Base-by-base conservation (phyloP, 2,888 invertebrate species). In the Parnassius glacialis region DNA sequence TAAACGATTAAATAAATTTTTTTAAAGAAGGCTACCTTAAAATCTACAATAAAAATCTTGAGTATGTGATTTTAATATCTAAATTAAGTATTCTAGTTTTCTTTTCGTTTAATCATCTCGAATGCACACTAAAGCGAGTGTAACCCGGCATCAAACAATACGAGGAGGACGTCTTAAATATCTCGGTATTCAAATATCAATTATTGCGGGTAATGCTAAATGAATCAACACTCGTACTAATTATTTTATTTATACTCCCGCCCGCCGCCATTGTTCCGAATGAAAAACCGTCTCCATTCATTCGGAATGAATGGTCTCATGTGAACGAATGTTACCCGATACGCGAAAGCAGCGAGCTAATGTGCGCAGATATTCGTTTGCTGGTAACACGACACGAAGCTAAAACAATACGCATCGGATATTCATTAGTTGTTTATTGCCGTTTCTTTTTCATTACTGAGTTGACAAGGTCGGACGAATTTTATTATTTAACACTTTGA, bases 211-310 rank as follows among this genome's bases (percentile, higher is more conserved):
- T 82, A 80, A 81, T 74, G 70, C 68, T 83, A 82, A 83, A 80
- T 80, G 80, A 76, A 71, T 81, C 83, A 84, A 85, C 88, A 85
- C 87, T 81, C 82, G 74, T 77, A 87, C 87, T 87, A 89, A 89
- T 88, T 88, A 87, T 87, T 85, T 80, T 81, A 81, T 85, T 82
- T 82, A 71, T 69, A 13, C 57, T 48, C 48, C 62, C 62, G 57
- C 69, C 65, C 59, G 67, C 68, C 66, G 67, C 66, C 76, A 74
- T 78, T 76, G 74, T 75, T 70, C 69, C 64, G 54, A 61, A 65
- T 73, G 68, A 74, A 75, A 61, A 65, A 57, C 64, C 62, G 63
- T 64, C 65, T 68, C 64, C 66, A 66, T 70, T 72, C 73, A 70
- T 53, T 66, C 69, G 62, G 68, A 68, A 57, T 68, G 72, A 71